Conservation (phyloP, 1,140 invertebrate species). For the Bactericera cockerelli region DNA sequence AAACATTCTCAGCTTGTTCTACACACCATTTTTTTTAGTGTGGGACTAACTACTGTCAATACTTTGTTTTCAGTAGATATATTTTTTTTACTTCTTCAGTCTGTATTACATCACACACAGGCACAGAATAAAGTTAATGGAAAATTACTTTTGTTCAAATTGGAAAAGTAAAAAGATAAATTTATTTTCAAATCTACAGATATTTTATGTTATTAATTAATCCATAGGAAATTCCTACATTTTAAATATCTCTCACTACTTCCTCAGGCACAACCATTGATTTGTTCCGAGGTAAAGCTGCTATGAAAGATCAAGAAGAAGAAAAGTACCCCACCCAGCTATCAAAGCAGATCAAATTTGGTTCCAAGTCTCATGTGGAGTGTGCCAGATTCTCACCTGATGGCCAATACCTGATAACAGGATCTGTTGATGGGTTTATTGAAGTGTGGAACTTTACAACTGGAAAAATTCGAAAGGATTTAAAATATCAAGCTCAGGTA, state of each 20-base stretch:
- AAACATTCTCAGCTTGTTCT: too few relatives aligned
- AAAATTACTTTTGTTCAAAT: too few relatives aligned
- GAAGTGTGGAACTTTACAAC: conserved; percentile 99
- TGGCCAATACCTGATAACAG: conserved; percentile 94
- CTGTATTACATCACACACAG: too few relatives aligned
- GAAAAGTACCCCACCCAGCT: conserved; percentile 95
- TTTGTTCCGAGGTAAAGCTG: conserved; percentile 97
- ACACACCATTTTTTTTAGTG: too few relatives aligned
- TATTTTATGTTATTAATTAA: too few relatives aligned
- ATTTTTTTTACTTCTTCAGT: too few relatives aligned
- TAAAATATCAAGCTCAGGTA: conserved; percentile 95
- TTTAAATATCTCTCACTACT: conserved; percentile 4
- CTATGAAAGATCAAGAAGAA: conserved; percentile 94
- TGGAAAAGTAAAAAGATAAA: too few relatives aligned
- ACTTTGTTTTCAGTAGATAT: too few relatives aligned
- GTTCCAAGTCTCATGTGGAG: conserved; percentile 82
- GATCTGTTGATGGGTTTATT: conserved; percentile 95
- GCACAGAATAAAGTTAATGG: too few relatives aligned
- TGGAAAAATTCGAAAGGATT: conserved; percentile 97
- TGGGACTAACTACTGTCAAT: too few relatives aligned
- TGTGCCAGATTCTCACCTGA: conserved; percentile 87
- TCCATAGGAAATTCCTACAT: too few relatives aligned
- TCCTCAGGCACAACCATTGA: conserved; percentile 81
- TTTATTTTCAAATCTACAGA: too few relatives aligned
- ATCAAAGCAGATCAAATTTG: conserved; percentile 91